phyloP scores from a whole-genome alignment of 35 echinoderm and acorn worm genomes.

The Eucidaris tribuloides region DNA sequence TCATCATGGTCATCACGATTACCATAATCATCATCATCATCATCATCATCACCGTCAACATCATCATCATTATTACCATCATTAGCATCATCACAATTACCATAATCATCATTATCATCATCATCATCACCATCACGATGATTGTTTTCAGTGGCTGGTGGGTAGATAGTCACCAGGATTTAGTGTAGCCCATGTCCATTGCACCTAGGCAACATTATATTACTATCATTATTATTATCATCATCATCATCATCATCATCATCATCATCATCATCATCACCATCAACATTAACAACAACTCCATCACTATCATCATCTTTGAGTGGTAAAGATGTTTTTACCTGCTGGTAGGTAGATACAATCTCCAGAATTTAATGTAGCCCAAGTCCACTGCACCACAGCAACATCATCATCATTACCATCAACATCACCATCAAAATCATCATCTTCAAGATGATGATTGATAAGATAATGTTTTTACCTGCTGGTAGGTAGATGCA shows the following conservation, averaged over 20 bases:
- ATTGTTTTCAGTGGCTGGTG: too few species aligned
- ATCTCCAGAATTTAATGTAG: conserved; percentile 78
- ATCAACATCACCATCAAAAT: not conserved
- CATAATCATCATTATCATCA: not conserved
- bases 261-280: not conserved
- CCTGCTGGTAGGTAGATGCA: conserved; percentile 85
- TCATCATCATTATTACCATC: not conserved
- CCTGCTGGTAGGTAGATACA: conserved; percentile 80
- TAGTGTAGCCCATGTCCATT: conserved; percentile 86
- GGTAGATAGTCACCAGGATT: too few species aligned
- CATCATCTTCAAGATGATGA: not conserved
- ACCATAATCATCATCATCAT: not conserved
- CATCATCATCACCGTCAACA: not conserved
- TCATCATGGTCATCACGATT: not conserved
- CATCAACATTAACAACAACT: not conserved
- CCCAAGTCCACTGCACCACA: conserved; percentile 80
- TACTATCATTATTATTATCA: not conserved
- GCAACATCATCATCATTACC: not conserved
- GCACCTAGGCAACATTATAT: conserved; percentile 4
- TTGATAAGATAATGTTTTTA: not conserved
- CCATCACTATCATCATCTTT: not conserved
- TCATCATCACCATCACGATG: not conserved
- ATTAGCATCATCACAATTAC: not conserved
- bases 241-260: not conserved
- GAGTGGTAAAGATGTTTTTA: not conserved